Base-by-base conservation (phyloP, 2,888 invertebrate species). In the Campopleginae sp. region DNA sequence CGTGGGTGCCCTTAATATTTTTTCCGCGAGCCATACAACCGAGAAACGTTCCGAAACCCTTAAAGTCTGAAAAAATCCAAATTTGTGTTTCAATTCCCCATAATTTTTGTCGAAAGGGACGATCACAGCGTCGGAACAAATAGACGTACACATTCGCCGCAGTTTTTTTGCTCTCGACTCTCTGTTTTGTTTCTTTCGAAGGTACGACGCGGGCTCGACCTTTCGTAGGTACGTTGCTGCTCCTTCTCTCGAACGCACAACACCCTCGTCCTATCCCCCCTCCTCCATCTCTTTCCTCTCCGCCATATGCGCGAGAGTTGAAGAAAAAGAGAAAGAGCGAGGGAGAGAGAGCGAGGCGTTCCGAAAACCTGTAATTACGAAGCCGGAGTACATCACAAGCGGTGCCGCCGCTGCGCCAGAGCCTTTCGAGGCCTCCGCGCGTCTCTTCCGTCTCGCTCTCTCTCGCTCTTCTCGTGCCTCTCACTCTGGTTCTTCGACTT, bases 301-400 rank as follows among this genome's bases (percentile, higher is more conserved):
- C 33, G 44, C 44, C 48, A 23, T 76, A 38, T 27, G 66, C 76
- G 76, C 46, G 72, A 54, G 33, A 31, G 63, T 51, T 31, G 77
- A 80, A 71, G 81, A 80, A 79, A 65, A 79, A 80, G 82, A 78
- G 78, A 79, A 46, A 82, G 82, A 68, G 74, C 83, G 33, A 38
- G 72, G 63, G 74, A 68, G 68, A 65, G 80, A 80, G 89, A 88
- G 89, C 90, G 88, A 90, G 91, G 91, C 91, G 90, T 90, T 89
- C 90, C 90, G 89, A 93, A 93, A 93, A 93, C 93, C 93, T 93
- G 93, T 93, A 93, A 93, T 93, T 93, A 93, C 93, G 93, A 91
- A 91, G 91, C 93, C 93, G 92, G 91, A 91, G 92, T 91, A 93
- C 93, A 93, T 93, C 93, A 58, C 58, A 93, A 93, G 93, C 92